Evolutionary conservation across 2,113 vertebrate genomes (phyloP), one percentile per base, ranked within the genome.

Genomic region (Casuarius casuarius): DNA sequence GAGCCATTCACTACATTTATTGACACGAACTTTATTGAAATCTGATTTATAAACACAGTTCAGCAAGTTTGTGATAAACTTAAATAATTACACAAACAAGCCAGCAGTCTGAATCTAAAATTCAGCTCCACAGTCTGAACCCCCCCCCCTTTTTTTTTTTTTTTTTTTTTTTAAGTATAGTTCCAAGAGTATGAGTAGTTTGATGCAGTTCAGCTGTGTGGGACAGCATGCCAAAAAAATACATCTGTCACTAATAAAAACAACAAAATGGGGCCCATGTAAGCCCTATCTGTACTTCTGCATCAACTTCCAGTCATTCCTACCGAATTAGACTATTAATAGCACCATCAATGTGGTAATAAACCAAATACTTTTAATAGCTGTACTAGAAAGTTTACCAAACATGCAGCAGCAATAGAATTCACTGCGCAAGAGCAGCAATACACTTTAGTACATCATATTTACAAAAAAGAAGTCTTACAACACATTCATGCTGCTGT

Each of bases 231-330:
- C 93, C 96, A 97, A 65, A 83, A 77, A 84, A 85, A 84, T 76
- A 97, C 92, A 97, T 90, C 92, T 92, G 94, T 56, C 93, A 92
- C 92, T 88, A 94, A 96, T 92, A 93, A 93, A 95, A 93, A 77
- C 58, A 95, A 92, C 92, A 92, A 97, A 95, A 95, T 90, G 80
- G 94, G 89, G 81, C 84, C 94, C 75, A 91, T n/a, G 79, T 73
- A 95, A 87, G 83, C 93, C 66, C 67, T 81, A 63, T 88, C 87
- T 85, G 70, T 72, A 92, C 85, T 94, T 92, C 63, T 92, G 79
- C 87, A 92, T 29, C 68, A 84, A 84, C 91, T 90, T 95, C 73
- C 79, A 95, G 84, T 94, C 95, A 80, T 87, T 94, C 84, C 70
- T 84, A 84, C 54, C 59, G 66, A 84, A 52, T 67, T 48, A 72